Percentiles rank a stretch among this genome's conserved stretches.
These are phyloP conservation scores for Holcopasites calliopsidis DNA, from an alignment of 1,140 invertebrate species.

Conservation along the genomic window DNA sequence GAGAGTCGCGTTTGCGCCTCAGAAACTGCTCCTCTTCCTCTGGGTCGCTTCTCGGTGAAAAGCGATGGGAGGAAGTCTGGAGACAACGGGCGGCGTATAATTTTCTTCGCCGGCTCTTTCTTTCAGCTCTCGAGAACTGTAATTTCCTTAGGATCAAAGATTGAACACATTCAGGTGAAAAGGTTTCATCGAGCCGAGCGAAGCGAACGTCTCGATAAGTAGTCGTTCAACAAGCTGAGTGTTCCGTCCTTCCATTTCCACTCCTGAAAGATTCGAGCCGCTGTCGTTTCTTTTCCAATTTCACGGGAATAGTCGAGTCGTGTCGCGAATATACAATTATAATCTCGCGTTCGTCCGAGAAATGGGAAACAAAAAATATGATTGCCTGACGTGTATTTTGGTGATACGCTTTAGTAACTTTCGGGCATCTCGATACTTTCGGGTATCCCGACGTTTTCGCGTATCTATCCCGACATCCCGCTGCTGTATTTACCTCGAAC, in stretches of 20 bases:
- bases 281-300: not conserved
- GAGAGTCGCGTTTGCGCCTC: not conserved
- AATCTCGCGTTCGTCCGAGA: too few species aligned
- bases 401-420: too few species aligned
- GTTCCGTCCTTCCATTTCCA: slow-evolving; percentile 10
- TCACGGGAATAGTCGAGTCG: too few species aligned
- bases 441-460: too few species aligned
- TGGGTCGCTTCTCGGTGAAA: not conserved
- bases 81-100: not conserved
- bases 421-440: too few species aligned
- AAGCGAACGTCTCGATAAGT: not conserved
- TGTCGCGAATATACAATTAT: too few species aligned
- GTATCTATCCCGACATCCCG: too few species aligned
- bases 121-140: not conserved
- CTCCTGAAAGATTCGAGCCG: not conserved
- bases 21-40: not conserved
- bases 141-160: slow-evolving; percentile 21
- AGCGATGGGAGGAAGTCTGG: not conserved
- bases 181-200: not conserved
- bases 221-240: not conserved
- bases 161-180: slow-evolving; percentile 12
- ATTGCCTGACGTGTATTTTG: too few species aligned
- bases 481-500: too few species aligned
- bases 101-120: not conserved
- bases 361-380: too few species aligned